Conservation (phyloP, 2,113 vertebrate genomes). For the Mustela lutreola region DNA sequence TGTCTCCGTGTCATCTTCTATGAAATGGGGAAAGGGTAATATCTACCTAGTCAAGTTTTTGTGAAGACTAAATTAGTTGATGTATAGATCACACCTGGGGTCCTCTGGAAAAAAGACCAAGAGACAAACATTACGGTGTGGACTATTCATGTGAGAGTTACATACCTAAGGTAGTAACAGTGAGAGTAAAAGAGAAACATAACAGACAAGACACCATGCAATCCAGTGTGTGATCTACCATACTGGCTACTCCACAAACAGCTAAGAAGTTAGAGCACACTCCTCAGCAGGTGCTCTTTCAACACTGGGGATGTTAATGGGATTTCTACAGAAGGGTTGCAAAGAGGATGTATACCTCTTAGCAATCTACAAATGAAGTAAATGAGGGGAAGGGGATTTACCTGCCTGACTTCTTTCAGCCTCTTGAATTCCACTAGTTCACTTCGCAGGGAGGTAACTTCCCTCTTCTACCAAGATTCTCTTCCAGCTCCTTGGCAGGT, state of each 20-base stretch:
- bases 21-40: background rate
- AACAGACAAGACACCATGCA: too few relatives aligned
- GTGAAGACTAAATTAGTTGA: background rate
- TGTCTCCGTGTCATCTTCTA: background rate
- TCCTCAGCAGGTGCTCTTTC: background rate
- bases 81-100: background rate
- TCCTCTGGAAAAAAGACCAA: background rate
- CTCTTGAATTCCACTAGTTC: background rate
- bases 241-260: background rate
- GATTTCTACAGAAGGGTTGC: background rate
- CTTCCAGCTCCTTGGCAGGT: background rate
- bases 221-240: accelerated
- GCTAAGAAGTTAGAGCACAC: background rate
- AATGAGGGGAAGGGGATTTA: background rate
- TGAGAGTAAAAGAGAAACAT: background rate
- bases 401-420: background rate
- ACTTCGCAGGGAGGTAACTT: background rate
- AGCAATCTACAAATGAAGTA: background rate
- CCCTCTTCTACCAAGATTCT: background rate
- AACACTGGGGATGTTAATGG: background rate
- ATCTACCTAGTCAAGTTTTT: background rate
- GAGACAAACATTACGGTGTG: background rate
- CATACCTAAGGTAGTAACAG: background rate
- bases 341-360: background rate
- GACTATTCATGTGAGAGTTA: background rate